Percentiles rank a stretch among this genome's conserved stretches.
Conservation (phyloP, 2,888 invertebrate species). For the Hymenopus coronatus region DNA sequence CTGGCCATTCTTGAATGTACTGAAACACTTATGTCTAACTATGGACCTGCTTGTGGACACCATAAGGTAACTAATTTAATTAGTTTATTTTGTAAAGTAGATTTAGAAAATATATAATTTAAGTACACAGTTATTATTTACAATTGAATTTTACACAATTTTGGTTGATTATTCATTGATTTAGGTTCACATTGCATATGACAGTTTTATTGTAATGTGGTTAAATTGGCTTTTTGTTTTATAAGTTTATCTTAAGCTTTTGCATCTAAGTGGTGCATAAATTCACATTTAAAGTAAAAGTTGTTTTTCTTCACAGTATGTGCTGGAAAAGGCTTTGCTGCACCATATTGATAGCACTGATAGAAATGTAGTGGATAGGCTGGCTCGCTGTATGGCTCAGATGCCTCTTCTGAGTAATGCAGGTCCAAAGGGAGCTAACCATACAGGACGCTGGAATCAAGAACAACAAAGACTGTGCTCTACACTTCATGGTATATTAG, state of each 20-base stretch:
- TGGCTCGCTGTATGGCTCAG: slow-evolving; percentile 25
- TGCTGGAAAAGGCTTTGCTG: slow-evolving; percentile 23
- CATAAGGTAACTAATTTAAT: slow-evolving; percentile 20
- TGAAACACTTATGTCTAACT: slow-evolving; percentile 21
- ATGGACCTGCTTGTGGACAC: slow-evolving; percentile 27
- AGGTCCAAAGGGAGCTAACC: slow-evolving; percentile 22
- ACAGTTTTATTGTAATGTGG: no score
- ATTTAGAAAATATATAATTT: no score
- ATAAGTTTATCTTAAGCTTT: background rate
- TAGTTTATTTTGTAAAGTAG: no score
- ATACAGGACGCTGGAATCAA: slow-evolving; percentile 25
- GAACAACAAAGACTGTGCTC: slow-evolving; percentile 7
- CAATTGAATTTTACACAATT: no score
- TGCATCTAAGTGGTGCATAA: background rate
- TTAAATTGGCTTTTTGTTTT: background rate
- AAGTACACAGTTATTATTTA: no score
- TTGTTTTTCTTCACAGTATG: slow-evolving; percentile 10
- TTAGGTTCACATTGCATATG: no score
- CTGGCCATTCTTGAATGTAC: slow-evolving; percentile 19
- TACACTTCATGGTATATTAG: slow-evolving; percentile 25
- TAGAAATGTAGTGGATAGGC: background rate
- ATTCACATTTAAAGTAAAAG: background rate
- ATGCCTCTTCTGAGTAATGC: slow-evolving; percentile 28
- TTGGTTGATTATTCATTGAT: no score
- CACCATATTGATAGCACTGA: slow-evolving; percentile 10